A percentile compares a stretch with the other conserved stretches of the same genome.
phyloP scores from a whole-genome alignment of 2,113 vertebrate species.

The Stigmatopora nigra region DNA sequence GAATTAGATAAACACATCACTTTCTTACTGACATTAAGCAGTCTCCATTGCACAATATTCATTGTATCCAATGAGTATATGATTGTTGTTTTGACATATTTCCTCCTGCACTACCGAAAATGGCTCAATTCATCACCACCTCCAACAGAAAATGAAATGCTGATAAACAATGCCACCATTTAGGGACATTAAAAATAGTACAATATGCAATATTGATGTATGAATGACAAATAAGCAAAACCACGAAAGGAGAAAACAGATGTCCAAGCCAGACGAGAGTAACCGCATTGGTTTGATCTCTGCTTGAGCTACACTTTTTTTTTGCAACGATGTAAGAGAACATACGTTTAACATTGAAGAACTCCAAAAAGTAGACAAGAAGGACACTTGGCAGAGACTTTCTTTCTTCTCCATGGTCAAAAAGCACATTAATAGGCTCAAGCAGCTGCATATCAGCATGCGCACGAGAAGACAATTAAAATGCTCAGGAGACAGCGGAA shows the following conservation, averaged over 20 bases:
- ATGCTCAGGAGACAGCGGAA: constrained; percentile 53
- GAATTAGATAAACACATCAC: constrained; percentile 16
- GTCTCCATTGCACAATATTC: constrained; percentile 37
- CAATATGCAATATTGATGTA: constrained; percentile 19
- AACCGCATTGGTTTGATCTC: constrained; percentile 55
- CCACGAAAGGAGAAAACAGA: constrained; percentile 34
- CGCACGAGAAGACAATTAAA: constrained; percentile 57
- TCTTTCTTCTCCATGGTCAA: constrained; percentile 39
- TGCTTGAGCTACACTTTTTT: constrained; percentile 57
- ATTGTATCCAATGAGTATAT: not conserved
- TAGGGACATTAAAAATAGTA: constrained; percentile 20
- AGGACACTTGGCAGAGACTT: constrained; percentile 38
- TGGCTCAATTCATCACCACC: constrained; percentile 45
- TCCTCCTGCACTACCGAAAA: constrained; percentile 32
- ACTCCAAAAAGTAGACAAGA: constrained; percentile 47
- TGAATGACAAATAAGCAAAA: constrained; percentile 26
- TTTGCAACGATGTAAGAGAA: constrained; percentile 49
- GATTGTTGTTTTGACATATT: constrained; percentile 27
- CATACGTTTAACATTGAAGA: constrained; percentile 61
- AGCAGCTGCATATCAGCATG: not conserved
- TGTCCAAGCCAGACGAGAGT: constrained; percentile 45
- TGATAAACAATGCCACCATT: constrained; percentile 50
- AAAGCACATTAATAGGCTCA: constrained; percentile 28
- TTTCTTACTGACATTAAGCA: constrained; percentile 35
- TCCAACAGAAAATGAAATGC: constrained; percentile 45